Conservation (phyloP, 2,888 invertebrate species). For the Chaetogeoica ovagalla region DNA sequence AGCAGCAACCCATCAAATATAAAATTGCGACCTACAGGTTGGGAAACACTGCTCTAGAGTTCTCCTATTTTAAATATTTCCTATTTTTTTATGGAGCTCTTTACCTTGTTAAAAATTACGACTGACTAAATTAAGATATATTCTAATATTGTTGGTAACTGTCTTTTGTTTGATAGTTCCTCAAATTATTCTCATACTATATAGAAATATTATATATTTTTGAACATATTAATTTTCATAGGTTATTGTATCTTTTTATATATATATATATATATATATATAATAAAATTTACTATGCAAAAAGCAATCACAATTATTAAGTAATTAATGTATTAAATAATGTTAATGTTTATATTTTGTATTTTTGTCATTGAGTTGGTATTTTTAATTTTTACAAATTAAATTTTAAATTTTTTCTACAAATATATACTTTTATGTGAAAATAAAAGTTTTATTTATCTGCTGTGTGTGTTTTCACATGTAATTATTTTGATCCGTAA, state of each 20-base stretch:
- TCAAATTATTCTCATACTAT: background rate
- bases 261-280: background rate
- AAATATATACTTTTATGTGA: background rate
- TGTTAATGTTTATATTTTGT: background rate
- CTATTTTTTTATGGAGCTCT: background rate
- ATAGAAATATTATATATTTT: background rate
- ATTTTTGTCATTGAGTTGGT: background rate
- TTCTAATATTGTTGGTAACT: background rate
- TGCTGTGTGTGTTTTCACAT: too few relatives aligned
- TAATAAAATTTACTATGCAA: background rate
- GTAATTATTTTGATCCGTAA: too few relatives aligned
- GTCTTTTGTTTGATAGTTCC: slow-evolving; percentile 11
- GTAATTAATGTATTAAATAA: background rate
- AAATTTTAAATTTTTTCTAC: background rate
- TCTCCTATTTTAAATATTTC: slow-evolving; percentile 25
- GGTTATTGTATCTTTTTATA: too few relatives aligned
- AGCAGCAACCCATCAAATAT: too few relatives aligned
- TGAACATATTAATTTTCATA: background rate
- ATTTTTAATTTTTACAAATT: background rate
- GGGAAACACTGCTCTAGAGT: background rate
- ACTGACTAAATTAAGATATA: slow-evolving; percentile 42
- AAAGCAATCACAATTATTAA: background rate
- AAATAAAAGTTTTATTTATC: too few relatives aligned
- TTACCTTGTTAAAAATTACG: slow-evolving; percentile 16
- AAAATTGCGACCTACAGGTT: too few relatives aligned